Percentiles rank a stretch among this genome's conserved stretches.
Conservation (phyloP, 2,113 vertebrate species). For the Nycticorax nycticorax region DNA sequence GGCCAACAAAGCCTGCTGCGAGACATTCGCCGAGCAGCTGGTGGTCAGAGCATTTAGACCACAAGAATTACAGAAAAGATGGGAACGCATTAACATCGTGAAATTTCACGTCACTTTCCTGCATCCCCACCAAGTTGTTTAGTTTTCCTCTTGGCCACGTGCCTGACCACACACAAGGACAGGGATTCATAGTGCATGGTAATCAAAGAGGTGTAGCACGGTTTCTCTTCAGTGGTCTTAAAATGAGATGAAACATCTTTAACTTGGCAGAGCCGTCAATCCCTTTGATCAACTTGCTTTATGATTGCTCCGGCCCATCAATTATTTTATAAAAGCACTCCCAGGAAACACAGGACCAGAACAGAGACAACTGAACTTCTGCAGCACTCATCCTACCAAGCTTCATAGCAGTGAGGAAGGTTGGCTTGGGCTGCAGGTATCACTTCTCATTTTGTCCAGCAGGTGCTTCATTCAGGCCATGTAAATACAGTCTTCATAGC, state of each 20-base stretch:
- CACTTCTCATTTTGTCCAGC: background rate
- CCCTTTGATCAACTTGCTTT: background rate
- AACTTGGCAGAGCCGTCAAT: background rate
- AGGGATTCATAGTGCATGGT: background rate
- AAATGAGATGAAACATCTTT: background rate
- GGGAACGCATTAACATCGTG: background rate
- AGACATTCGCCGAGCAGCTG: background rate
- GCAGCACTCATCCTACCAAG: background rate
- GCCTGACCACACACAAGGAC: background rate
- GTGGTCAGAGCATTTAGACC: rapidly evolving
- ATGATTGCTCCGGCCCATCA: background rate
- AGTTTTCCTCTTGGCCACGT: background rate
- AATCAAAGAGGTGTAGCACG: background rate
- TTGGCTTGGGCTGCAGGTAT: background rate
- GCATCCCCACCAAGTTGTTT: background rate
- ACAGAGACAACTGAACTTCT: background rate
- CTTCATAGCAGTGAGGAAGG: background rate
- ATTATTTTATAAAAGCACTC: background rate
- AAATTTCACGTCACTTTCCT: background rate
- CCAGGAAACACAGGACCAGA: background rate
- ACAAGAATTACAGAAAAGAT: background rate
- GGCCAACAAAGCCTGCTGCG: background rate
- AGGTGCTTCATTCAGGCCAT: background rate
- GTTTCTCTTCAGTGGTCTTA: background rate
- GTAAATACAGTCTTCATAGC: background rate